These are phyloP conservation scores for Phyllotis vaccarum DNA, from an alignment of 2,797 vertebrate genomes.

Conservation along the genomic window DNA sequence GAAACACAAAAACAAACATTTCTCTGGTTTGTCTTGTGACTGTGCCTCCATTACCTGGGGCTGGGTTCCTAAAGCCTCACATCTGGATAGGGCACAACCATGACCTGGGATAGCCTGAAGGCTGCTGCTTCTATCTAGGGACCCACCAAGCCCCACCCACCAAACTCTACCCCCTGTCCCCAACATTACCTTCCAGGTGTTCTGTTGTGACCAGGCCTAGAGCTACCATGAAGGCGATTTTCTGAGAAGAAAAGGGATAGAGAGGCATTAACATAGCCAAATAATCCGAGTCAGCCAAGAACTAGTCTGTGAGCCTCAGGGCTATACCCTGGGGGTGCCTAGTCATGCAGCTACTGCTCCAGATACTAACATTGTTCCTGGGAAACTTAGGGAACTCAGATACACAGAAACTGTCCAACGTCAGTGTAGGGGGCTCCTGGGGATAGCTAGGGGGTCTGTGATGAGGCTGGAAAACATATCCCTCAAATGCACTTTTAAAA, in stretches of 20 bases:
- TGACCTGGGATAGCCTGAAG: not conserved
- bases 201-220: slow-evolving; percentile 97
- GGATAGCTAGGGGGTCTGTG: not conserved
- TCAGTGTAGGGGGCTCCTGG: not conserved
- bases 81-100: not conserved
- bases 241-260: slow-evolving; percentile 88
- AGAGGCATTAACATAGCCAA: not conserved
- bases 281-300: accelerated
- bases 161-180: accelerated
- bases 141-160: not conserved
- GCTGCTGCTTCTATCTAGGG: not conserved
- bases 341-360: not conserved
- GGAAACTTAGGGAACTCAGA: not conserved
- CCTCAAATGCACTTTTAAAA: not conserved
- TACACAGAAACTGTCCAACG: not conserved
- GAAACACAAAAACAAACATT: accelerated
- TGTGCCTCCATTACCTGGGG: not conserved
- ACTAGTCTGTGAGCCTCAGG: accelerated
- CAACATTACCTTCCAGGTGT: slow-evolving; percentile 95
- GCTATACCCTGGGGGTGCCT: not conserved
- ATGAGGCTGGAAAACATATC: accelerated
- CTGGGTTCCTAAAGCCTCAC: too few species aligned
- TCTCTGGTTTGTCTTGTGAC: not conserved
- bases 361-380: not conserved
- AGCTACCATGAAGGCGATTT: slow-evolving; percentile 99